phyloP scores from a whole-genome alignment of 2,888 invertebrate genomes.

The Dynastes tityus region DNA sequence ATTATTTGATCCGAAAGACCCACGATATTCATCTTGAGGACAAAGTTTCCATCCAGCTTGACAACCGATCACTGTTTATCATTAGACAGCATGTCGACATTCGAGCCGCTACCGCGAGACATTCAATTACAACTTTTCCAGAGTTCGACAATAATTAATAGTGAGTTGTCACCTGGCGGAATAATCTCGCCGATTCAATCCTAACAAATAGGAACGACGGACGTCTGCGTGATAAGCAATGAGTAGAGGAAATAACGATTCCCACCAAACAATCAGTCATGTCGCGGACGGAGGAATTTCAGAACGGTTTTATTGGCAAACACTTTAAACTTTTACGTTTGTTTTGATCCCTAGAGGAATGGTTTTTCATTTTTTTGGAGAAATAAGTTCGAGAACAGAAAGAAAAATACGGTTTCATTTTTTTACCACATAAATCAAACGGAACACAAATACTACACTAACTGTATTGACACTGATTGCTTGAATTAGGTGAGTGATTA shows the following conservation, averaged over 20 bases:
- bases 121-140: constrained; percentile 62
- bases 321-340: neutral
- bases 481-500: no score
- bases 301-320: constrained; percentile 28
- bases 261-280: constrained; percentile 41
- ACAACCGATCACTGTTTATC: constrained; percentile 61
- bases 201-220: constrained; percentile 48
- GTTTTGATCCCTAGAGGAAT: constrained; percentile 5
- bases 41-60: constrained; percentile 56
- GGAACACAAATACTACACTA: no score
- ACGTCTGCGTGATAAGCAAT: constrained; percentile 36
- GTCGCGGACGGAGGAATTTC: constrained; percentile 19
- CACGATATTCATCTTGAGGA: constrained; percentile 58
- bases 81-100: constrained; percentile 57
- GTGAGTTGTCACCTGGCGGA: constrained; percentile 59
- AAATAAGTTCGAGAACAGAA: no score
- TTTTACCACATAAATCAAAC: no score
- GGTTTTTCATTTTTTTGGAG: neutral
- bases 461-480: no score
- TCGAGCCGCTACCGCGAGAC: constrained; percentile 56
- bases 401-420: no score
- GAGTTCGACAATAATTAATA: constrained; percentile 61
- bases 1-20: constrained; percentile 41
- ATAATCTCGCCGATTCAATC: constrained; percentile 52
- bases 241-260: constrained; percentile 38